Conservation (phyloP, 2,113 vertebrate genomes). For the Heterochromis multidens region DNA sequence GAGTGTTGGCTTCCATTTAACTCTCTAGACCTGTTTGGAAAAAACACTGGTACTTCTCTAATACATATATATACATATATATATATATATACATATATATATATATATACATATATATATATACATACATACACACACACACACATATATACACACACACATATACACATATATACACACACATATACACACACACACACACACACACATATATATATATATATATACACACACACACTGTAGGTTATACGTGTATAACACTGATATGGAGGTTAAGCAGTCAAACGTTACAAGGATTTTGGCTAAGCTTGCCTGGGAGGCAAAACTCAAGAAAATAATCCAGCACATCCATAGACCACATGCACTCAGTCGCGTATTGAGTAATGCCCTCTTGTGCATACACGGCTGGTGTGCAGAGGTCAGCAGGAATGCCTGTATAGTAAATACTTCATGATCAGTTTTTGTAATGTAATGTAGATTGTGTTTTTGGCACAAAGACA, state of each 20-base stretch:
- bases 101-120: fast-evolving
- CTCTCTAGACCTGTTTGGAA: not conserved
- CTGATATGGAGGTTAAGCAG: not conserved
- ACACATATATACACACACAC: fast-evolving
- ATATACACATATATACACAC: too few relatives aligned
- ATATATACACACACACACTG: fast-evolving
- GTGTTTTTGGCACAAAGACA: not conserved
- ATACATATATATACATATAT: fast-evolving
- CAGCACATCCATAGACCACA: not conserved
- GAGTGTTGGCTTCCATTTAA: not conserved
- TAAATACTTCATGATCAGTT: not conserved
- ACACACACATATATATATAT: too few relatives aligned
- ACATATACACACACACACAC: too few relatives aligned
- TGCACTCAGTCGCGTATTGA: not conserved
- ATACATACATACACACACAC: too few relatives aligned
- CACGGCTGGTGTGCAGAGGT: not conserved
- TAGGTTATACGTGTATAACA: not conserved
- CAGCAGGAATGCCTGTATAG: not conserved
- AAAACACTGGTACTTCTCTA: too few relatives aligned
- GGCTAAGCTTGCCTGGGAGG: not conserved
- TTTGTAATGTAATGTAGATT: not conserved
- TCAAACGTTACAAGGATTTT: not conserved
- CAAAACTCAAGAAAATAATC: not conserved
- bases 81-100: too few relatives aligned
- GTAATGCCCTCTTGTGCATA: not conserved